phyloP scores from a whole-genome alignment of 2,113 vertebrate species.

The human (Homo sapiens) region DNA sequence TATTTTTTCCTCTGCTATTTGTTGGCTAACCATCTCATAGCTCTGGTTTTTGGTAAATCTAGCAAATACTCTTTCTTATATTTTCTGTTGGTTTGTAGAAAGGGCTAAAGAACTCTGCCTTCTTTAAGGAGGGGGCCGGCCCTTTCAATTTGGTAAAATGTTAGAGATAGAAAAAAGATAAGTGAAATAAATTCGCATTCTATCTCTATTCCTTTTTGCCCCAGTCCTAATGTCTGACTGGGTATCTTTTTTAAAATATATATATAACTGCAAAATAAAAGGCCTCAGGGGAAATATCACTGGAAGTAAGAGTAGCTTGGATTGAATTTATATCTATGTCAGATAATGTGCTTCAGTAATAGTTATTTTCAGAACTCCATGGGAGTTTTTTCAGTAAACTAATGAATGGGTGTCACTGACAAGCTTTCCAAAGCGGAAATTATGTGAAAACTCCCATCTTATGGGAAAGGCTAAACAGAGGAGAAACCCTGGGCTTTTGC shows the following conservation, averaged over 20 bases:
- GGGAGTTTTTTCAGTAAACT: constrained; percentile 31
- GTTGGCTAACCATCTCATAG: not conserved
- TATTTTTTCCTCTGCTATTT: not conserved
- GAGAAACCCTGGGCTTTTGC: not conserved
- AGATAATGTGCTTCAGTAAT: constrained; percentile 20
- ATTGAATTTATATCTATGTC: constrained; percentile 23
- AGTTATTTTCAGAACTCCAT: constrained; percentile 43
- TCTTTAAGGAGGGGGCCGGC: not conserved
- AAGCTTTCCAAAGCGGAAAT: constrained; percentile 33
- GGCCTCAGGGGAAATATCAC: not conserved
- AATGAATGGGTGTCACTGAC: constrained; percentile 44
- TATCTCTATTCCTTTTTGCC: not conserved
- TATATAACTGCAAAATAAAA: constrained; percentile 28
- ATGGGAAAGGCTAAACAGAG: not conserved
- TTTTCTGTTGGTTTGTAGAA: constrained; percentile 7
- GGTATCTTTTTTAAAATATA: not conserved
- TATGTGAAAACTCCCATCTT: not conserved
- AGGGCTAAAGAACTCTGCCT: not conserved
- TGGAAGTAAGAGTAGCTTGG: not conserved
- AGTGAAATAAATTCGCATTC: constrained; percentile 14
- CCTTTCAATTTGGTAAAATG: constrained; percentile 33
- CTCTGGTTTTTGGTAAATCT: not conserved
- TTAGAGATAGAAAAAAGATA: constrained; percentile 6
- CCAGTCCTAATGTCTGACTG: not conserved
- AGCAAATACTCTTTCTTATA: not conserved